These are phyloP conservation scores for Umimayanthus kanabou DNA, from an alignment of 92 coral and sea anemone genomes.

Conservation along the genomic window DNA sequence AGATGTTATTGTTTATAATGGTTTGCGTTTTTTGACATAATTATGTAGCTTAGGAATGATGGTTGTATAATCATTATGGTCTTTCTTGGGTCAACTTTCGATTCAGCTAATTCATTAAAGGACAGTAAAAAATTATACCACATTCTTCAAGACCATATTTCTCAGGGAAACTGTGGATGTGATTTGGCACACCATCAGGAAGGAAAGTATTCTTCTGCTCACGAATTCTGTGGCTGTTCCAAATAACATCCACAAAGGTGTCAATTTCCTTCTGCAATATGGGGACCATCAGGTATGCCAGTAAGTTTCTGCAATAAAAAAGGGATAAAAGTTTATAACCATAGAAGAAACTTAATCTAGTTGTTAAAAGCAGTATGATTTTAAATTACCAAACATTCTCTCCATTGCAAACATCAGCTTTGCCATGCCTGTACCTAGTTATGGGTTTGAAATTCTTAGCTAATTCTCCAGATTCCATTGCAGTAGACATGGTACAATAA, in stretches of 20 bases:
- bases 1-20: background rate
- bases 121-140: constrained; percentile 19
- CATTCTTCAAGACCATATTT: constrained; percentile 50
- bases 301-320: background rate
- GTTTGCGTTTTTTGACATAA: background rate
- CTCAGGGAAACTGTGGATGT: constrained; percentile 40
- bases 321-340: too few species aligned
- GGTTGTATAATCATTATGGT: background rate
- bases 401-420: too few species aligned
- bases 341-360: too few species aligned
- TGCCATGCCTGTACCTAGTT: too few species aligned
- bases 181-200: constrained; percentile 51
- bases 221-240: constrained; percentile 50
- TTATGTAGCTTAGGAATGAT: too few species aligned
- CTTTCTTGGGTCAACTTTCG: background rate
- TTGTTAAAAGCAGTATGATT: too few species aligned
- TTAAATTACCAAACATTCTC: too few species aligned
- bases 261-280: constrained; percentile 36
- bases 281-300: constrained; percentile 36
- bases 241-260: constrained; percentile 40
- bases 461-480: too few species aligned
- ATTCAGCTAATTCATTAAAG: background rate
- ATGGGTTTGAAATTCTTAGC: too few species aligned
- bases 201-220: constrained; percentile 46
- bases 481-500: too few species aligned